Conservation (phyloP, 1,140 invertebrate species). For the Hyphantria cunea region DNA sequence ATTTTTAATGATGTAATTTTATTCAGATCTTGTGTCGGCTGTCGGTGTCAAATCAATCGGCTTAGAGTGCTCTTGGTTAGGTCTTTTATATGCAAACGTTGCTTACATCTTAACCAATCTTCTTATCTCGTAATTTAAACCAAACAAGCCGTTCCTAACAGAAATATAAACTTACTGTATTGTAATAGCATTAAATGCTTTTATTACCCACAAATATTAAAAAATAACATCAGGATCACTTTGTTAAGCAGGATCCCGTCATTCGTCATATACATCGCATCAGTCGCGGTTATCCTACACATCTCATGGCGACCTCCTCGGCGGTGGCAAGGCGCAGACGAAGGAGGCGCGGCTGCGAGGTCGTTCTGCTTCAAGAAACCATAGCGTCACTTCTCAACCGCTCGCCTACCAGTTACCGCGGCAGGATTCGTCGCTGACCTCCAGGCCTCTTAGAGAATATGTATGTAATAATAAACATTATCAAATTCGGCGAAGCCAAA, state of each 20-base stretch:
- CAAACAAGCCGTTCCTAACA: no score
- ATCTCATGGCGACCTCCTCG: slow-evolving; percentile 94
- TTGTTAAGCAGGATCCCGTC: slow-evolving; percentile 86
- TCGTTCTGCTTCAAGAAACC: slow-evolving; percentile 87
- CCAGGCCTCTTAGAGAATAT: slow-evolving; percentile 87
- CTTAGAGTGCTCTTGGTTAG: no score
- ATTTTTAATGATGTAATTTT: no score
- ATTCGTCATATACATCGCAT: slow-evolving; percentile 97
- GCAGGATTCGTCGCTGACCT: slow-evolving; percentile 85
- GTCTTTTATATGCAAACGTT: no score
- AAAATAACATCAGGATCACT: no score
- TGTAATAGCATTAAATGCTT: no score
- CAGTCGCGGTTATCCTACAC: slow-evolving; percentile 95
- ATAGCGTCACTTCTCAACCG: slow-evolving; percentile 82
- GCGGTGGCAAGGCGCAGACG: slow-evolving; percentile 87
- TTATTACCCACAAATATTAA: no score
- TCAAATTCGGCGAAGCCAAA: background rate
- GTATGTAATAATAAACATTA: slow-evolving; percentile 78
- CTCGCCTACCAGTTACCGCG: slow-evolving; percentile 85
- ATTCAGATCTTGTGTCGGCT: no score
- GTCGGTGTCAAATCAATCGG: no score
- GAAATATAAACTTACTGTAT: no score
- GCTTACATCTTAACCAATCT: no score
- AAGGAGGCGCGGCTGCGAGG: slow-evolving; percentile 92
- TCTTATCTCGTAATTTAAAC: no score